These are phyloP conservation scores for Myotis pilosus DNA, from an alignment of 2,797 vertebrate species.

Conservation along the genomic window DNA sequence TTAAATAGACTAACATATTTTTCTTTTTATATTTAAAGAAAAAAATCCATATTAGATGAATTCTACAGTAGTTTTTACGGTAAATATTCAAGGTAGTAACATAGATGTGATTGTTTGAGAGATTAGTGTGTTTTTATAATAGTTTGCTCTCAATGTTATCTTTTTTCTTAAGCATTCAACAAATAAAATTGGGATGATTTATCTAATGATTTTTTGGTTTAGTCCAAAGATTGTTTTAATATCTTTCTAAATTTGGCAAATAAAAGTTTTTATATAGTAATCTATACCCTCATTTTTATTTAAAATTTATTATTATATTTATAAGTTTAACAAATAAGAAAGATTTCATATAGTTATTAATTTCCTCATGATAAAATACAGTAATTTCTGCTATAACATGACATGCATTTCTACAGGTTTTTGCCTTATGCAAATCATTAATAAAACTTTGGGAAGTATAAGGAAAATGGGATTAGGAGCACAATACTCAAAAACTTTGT, in stretches of 20 bases:
- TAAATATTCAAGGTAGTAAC: not conserved
- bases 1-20: not conserved
- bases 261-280: not conserved
- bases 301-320: not conserved
- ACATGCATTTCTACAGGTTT: not conserved
- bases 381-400: not conserved
- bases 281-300: not conserved
- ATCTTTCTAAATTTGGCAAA: not conserved
- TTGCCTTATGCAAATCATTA: not conserved
- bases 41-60: not conserved
- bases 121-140: not conserved
- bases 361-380: not conserved
- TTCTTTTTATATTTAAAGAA: not conserved
- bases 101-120: not conserved
- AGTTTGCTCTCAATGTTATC: not conserved
- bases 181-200: not conserved
- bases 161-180: not conserved
- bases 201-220: not conserved
- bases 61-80: not conserved
- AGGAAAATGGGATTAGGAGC: not conserved
- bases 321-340: not conserved
- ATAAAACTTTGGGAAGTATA: not conserved
- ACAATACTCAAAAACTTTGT: not conserved
- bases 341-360: not conserved
- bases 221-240: not conserved